These are phyloP conservation scores for Heliopora coerulea DNA, from an alignment of 92 coral and sea anemone species.

Conservation along the genomic window DNA sequence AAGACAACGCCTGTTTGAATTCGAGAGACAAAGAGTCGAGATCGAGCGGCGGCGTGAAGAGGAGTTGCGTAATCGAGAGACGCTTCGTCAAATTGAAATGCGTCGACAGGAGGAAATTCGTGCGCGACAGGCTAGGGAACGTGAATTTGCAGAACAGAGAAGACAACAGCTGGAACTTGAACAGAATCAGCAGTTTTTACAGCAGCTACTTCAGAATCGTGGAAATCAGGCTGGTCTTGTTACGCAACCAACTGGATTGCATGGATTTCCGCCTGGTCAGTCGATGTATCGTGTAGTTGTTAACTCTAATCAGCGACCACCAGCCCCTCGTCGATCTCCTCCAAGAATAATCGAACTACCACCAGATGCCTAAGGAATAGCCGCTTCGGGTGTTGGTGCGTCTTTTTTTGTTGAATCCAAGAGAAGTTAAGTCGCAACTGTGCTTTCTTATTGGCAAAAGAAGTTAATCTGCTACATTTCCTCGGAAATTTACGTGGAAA, in stretches of 20 bases:
- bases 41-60: constrained; percentile 42
- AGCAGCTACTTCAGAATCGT: constrained; percentile 14
- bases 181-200: constrained; percentile 46
- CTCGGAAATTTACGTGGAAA: no score
- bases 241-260: constrained; percentile 10
- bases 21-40: constrained; percentile 39
- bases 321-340: constrained; percentile 25
- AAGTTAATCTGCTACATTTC: no score
- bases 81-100: constrained; percentile 40
- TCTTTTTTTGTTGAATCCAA: no score
- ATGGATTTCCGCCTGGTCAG: background rate
- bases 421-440: no score
- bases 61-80: constrained; percentile 34
- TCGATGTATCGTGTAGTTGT: constrained; percentile 28
- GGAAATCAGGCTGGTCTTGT: constrained; percentile 8
- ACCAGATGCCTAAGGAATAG: constrained; percentile 21
- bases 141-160: constrained; percentile 1
- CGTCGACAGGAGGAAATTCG: constrained; percentile 25
- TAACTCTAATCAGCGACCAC: constrained; percentile 16
- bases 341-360: constrained; percentile 39
- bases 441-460: no score
- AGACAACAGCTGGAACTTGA: constrained; percentile 41
- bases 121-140: background rate
- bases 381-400: background rate
- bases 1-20: constrained; percentile 41